Evolutionary conservation across 2,888 invertebrate genomes (phyloP).

Genomic region (Orgyia antiqua): DNA sequence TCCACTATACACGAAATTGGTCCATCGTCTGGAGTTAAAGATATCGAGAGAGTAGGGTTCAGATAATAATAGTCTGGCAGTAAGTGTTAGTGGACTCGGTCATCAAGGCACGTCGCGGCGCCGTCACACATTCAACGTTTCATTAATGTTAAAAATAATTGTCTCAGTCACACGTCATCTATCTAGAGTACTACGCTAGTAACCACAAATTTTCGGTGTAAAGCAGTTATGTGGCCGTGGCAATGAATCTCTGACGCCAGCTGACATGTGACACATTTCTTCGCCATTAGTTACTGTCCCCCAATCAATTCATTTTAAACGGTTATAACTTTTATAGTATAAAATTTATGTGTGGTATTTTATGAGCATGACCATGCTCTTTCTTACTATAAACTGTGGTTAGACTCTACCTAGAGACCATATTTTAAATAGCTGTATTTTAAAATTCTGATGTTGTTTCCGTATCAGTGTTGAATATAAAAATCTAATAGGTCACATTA

Average conservation of each 20-base stretch:
- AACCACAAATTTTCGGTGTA: constrained; percentile 66
- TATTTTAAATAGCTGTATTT: too few relatives aligned
- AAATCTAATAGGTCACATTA: too few relatives aligned
- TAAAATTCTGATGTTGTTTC: too few relatives aligned
- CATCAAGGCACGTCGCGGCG: too few relatives aligned
- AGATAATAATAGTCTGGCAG: constrained; percentile 57
- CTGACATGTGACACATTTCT: constrained; percentile 35
- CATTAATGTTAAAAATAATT: constrained; percentile 71
- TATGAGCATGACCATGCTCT: too few relatives aligned
- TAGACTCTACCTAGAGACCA: too few relatives aligned
- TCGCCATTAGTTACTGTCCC: constrained; percentile 28
- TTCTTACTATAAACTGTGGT: too few relatives aligned
- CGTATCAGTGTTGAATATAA: too few relatives aligned
- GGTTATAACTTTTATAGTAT: too few relatives aligned
- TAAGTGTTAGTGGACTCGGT: constrained; percentile 23
- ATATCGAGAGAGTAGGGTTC: constrained; percentile 21
- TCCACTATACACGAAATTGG: constrained; percentile 8
- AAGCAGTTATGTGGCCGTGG: constrained; percentile 59
- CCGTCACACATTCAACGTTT: constrained; percentile 24
- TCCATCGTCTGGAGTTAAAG: constrained; percentile 10
- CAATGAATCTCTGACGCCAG: constrained; percentile 49
- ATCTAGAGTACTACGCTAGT: constrained; percentile 62
- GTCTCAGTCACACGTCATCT: constrained; percentile 65
- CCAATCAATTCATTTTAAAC: too few relatives aligned
- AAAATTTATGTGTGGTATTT: too few relatives aligned